Evolutionary conservation across 2,888 invertebrate species (phyloP).

Genomic region (Timema cristinae): DNA sequence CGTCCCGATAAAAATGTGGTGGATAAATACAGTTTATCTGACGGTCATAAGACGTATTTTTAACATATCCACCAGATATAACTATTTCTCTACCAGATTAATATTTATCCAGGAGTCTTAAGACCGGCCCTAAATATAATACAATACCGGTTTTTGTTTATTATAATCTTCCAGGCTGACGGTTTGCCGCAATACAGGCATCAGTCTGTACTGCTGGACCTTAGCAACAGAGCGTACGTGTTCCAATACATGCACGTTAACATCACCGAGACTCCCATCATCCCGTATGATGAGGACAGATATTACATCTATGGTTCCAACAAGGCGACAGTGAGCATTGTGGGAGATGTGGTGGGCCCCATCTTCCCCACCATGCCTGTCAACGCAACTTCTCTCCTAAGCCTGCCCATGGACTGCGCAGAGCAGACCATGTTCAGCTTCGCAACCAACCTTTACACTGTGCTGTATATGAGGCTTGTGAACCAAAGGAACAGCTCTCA

Average conservation of each 20-base stretch:
- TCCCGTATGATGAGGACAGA: slow-evolving; percentile 85
- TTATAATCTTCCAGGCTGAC: slow-evolving; percentile 59
- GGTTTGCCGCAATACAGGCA: slow-evolving; percentile 90
- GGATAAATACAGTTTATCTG: no score
- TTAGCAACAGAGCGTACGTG: slow-evolving; percentile 86
- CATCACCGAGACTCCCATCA: slow-evolving; percentile 87
- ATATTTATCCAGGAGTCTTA: no score
- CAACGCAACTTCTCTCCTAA: slow-evolving; percentile 74
- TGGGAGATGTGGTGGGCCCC: slow-evolving; percentile 90
- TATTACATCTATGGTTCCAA: slow-evolving; percentile 95
- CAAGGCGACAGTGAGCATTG: slow-evolving; percentile 72
- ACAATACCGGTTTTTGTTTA: neutral
- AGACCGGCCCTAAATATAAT: no score
- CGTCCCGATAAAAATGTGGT: no score
- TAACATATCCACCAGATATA: no score
- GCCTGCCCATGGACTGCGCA: slow-evolving; percentile 73
- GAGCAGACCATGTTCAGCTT: slow-evolving; percentile 97
- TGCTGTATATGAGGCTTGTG: slow-evolving; percentile 84
- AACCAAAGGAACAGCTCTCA: slow-evolving; percentile 80
- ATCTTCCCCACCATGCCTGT: slow-evolving; percentile 91
- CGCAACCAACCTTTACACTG: slow-evolving; percentile 88
- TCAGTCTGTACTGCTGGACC: slow-evolving; percentile 85
- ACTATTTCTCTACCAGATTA: no score
- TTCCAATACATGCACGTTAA: slow-evolving; percentile 96
- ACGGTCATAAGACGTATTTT: no score